Conservation (phyloP, 1,140 invertebrate species). For the Dysdera silvatica region DNA sequence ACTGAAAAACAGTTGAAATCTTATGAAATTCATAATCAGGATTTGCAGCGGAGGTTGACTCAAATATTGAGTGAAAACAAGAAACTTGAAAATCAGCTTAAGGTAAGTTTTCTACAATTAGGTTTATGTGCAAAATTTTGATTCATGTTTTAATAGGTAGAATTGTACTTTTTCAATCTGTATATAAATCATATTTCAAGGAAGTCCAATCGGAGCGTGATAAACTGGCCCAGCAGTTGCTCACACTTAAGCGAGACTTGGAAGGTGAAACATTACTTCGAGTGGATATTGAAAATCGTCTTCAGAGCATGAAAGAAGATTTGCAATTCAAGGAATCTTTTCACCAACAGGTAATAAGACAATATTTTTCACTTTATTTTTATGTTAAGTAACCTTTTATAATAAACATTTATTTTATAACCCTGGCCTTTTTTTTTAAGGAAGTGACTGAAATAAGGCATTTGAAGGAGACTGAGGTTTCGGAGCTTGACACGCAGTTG, state of each 20-base stretch:
- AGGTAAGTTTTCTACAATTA: conserved; percentile 44
- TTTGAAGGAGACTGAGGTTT: conserved; percentile 62
- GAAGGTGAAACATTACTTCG: conserved; percentile 86
- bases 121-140: conserved; percentile 31
- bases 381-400: not conserved
- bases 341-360: conserved; percentile 38
- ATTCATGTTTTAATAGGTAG: not conserved
- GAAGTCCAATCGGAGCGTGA: conserved; percentile 68
- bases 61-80: conserved; percentile 70
- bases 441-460: conserved; percentile 80
- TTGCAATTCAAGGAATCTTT: conserved; percentile 76
- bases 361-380: not conserved
- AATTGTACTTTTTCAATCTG: not conserved
- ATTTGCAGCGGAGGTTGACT: conserved; percentile 67
- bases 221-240: conserved; percentile 63
- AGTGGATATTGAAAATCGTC: conserved; percentile 86
- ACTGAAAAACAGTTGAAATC: conserved; percentile 62
- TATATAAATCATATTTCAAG: conserved; percentile 39
- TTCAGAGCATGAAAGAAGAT: conserved; percentile 85
- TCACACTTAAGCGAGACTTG: conserved; percentile 69
- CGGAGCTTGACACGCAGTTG: conserved; percentile 73
- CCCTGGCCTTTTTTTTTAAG: conserved; percentile 46
- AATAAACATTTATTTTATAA: not conserved
- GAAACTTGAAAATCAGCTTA: conserved; percentile 64
- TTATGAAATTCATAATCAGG: conserved; percentile 61